Base-by-base conservation (phyloP, 2,888 invertebrate genomes). In the Piscicola geometra region DNA sequence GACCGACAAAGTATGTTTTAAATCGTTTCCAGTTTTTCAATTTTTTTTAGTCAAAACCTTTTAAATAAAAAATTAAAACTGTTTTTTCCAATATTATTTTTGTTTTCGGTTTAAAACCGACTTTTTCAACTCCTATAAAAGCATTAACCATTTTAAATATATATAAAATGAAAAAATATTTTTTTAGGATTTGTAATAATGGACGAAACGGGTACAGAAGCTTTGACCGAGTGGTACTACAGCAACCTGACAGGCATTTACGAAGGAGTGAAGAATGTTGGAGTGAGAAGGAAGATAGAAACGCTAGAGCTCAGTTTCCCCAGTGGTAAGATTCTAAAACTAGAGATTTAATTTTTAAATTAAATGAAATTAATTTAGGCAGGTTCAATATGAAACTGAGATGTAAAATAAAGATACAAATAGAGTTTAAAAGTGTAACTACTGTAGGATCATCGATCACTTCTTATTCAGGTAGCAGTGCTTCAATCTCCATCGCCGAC, bases 1-100 rank as follows among this genome's bases (percentile, higher is more conserved):
- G 64, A 64, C 35, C 12, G 33, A 73, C 21, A n/a, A 32, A 36
- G 73, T 60, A n/a, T n/a, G n/a, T n/a, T n/a, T n/a, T n/a, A n/a
- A n/a, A n/a, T n/a, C n/a, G n/a, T n/a, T n/a, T n/a, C n/a, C n/a
- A n/a, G n/a, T n/a, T n/a, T n/a, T n/a, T n/a, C n/a, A n/a, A n/a
- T n/a, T n/a, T n/a, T n/a, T n/a, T n/a, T n/a, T n/a, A n/a, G n/a
- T n/a, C n/a, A n/a, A n/a, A n/a, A n/a, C n/a, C n/a, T n/a, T n/a
- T n/a, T n/a, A n/a, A n/a, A n/a, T n/a, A n/a, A n/a, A n/a, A n/a
- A n/a, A n/a, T n/a, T n/a, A n/a, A n/a, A n/a, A n/a, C n/a, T n/a
- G n/a, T n/a, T n/a, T n/a, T n/a, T n/a, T n/a, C n/a, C n/a, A n/a
- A n/a, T n/a, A n/a, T n/a, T n/a, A n/a, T n/a, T n/a, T n/a, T n/a